Percentiles rank a stretch among this genome's conserved stretches.
Evolutionary conservation across 2,797 vertebrate species (phyloP).

Genomic region (Acrocephalus scirpaceus): DNA sequence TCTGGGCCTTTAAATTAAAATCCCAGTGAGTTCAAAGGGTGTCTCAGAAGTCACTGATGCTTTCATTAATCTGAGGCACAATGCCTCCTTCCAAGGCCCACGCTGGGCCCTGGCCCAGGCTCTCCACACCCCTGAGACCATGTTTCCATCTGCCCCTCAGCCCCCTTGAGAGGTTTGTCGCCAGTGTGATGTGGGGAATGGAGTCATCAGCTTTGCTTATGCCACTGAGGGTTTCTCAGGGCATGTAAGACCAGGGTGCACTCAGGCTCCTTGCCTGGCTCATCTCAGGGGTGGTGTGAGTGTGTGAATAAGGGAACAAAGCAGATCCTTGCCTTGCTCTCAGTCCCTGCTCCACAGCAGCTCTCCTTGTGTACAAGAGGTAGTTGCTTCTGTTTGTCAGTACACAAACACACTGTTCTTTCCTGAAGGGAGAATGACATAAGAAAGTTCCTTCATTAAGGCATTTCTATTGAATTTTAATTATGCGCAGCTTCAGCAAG

Average conservation of each 20-base stretch:
- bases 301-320: neutral
- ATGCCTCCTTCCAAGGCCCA: neutral
- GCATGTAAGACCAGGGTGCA: rapidly evolving
- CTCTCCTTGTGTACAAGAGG: no score
- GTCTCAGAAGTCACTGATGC: neutral
- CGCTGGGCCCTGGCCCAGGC: neutral
- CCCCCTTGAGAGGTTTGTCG: neutral
- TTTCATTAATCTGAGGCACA: neutral
- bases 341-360: neutral
- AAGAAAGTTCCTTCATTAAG: neutral
- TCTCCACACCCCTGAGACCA: neutral
- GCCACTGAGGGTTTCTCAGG: neutral
- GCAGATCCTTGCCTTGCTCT: neutral
- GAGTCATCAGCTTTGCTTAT: neutral
- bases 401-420: neutral
- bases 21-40: neutral
- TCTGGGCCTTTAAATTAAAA: neutral
- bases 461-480: neutral
- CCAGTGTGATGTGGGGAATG: neutral
- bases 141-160: neutral
- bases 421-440: neutral
- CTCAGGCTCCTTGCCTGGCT: neutral
- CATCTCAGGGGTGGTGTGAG: neutral
- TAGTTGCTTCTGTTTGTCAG: neutral
- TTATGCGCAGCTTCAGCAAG: neutral